Evolutionary conservation across 2,113 vertebrate species (phyloP).

Genomic region (Tetrax tetrax): DNA sequence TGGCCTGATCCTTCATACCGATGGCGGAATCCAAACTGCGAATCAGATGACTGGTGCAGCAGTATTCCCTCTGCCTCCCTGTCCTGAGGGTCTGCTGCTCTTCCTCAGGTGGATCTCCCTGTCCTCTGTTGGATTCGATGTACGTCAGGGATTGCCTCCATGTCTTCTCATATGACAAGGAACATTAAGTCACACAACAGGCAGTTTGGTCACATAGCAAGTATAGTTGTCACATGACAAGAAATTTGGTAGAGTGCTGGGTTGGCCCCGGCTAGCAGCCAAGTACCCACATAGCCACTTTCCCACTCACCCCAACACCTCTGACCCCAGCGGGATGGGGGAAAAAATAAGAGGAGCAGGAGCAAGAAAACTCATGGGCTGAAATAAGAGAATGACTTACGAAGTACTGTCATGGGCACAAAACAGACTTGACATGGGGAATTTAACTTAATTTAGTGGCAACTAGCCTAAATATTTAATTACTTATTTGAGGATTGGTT

Average conservation of each 20-base stretch:
- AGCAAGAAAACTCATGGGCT: background rate
- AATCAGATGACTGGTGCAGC: background rate
- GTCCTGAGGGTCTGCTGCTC: background rate
- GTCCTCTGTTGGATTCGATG: background rate
- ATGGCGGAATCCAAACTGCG: background rate
- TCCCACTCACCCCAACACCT: background rate
- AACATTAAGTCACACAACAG: accelerated
- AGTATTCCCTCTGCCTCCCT: background rate
- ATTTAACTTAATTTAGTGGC: background rate
- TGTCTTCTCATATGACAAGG: background rate
- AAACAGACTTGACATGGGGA: background rate
- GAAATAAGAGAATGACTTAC: background rate
- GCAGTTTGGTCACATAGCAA: background rate
- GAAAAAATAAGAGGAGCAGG: background rate
- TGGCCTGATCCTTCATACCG: background rate
- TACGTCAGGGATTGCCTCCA: background rate
- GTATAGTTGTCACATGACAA: background rate
- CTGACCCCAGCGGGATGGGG: accelerated
- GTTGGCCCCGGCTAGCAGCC: background rate
- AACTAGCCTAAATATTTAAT: background rate
- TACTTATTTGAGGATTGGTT: background rate
- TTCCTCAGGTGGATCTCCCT: background rate
- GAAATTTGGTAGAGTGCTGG: background rate
- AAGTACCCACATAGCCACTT: background rate
- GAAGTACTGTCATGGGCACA: background rate